Percentiles rank a stretch among this genome's conserved stretches.
Conservation (phyloP, 1,140 invertebrate genomes). For the Lordiphosa clarofinis region DNA sequence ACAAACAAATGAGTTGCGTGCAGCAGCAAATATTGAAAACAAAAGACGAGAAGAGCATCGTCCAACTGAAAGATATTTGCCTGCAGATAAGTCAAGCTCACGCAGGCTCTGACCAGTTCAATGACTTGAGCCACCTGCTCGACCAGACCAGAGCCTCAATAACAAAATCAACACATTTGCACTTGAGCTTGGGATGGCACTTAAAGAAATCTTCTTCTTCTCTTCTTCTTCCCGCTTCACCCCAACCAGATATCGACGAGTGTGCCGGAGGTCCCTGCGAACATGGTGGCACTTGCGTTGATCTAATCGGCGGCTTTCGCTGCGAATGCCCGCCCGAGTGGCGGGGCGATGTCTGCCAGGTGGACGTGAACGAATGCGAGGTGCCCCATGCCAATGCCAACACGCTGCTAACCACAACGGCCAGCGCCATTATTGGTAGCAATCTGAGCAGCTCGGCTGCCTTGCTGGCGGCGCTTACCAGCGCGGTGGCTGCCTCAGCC, state of each 20-base stretch:
- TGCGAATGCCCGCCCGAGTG: slow-evolving; percentile 90
- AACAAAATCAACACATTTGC: slow-evolving; percentile 66
- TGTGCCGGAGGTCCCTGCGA: slow-evolving; percentile 91
- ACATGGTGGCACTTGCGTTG: slow-evolving; percentile 92
- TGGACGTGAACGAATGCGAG: slow-evolving; percentile 86
- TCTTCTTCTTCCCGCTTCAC: neutral
- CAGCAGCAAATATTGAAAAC: slow-evolving; percentile 2
- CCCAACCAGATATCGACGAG: slow-evolving; percentile 87
- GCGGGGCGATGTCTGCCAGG: slow-evolving; percentile 90
- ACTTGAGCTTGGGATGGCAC: slow-evolving; percentile 47
- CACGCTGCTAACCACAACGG: slow-evolving; percentile 79
- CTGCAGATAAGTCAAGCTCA: slow-evolving; percentile 34
- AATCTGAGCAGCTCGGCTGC: slow-evolving; percentile 81
- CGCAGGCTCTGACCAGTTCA: slow-evolving; percentile 47
- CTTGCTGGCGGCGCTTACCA: slow-evolving; percentile 92
- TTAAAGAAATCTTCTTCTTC: slow-evolving; percentile 38
- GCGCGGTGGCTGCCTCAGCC: slow-evolving; percentile 90
- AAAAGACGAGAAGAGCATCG: slow-evolving; percentile 6
- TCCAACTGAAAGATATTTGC: slow-evolving; percentile 27
- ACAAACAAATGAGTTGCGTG: slow-evolving; percentile 69
- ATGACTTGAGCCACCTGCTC: slow-evolving; percentile 64
- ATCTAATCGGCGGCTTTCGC: slow-evolving; percentile 86
- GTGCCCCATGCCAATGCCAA: slow-evolving; percentile 67
- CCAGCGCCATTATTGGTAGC: slow-evolving; percentile 58
- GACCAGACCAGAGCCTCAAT: slow-evolving; percentile 28